phyloP scores from a whole-genome alignment of 1,140 invertebrate genomes.

The Rhopalosiphum padi region DNA sequence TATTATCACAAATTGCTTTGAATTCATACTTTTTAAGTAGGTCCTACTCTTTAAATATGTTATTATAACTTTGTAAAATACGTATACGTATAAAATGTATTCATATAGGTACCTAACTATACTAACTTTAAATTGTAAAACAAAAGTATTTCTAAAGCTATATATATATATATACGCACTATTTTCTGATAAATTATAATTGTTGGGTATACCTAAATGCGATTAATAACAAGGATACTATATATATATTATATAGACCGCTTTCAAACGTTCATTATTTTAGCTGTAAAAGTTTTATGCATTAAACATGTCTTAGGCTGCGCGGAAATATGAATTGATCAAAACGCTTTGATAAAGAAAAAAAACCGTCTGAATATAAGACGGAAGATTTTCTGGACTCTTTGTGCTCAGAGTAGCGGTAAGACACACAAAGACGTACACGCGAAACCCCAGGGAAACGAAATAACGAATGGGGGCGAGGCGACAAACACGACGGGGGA shows the following conservation, averaged over 20 bases:
- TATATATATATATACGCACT: too few species aligned
- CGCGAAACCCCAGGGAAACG: not conserved
- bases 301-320: not conserved
- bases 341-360: not conserved
- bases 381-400: not conserved
- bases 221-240: not conserved
- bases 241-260: not conserved
- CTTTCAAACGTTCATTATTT: not conserved
- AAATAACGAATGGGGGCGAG: not conserved
- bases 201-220: not conserved
- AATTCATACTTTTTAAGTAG: too few species aligned
- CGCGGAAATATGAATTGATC: not conserved
- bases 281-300: not conserved
- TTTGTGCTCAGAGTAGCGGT: too few species aligned
- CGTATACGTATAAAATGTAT: too few species aligned
- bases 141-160: too few species aligned
- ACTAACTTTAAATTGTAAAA: not conserved
- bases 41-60: too few species aligned
- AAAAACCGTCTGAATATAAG: not conserved
- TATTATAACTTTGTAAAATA: too few species aligned
- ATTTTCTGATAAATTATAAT: too few species aligned
- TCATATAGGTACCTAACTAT: too few species aligned
- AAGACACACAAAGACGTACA: constrained; percentile 5
- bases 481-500: not conserved
- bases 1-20: too few species aligned